These are phyloP conservation scores for Bombyx mandarina DNA, from an alignment of 1,140 invertebrate genomes.

Conservation along the genomic window DNA sequence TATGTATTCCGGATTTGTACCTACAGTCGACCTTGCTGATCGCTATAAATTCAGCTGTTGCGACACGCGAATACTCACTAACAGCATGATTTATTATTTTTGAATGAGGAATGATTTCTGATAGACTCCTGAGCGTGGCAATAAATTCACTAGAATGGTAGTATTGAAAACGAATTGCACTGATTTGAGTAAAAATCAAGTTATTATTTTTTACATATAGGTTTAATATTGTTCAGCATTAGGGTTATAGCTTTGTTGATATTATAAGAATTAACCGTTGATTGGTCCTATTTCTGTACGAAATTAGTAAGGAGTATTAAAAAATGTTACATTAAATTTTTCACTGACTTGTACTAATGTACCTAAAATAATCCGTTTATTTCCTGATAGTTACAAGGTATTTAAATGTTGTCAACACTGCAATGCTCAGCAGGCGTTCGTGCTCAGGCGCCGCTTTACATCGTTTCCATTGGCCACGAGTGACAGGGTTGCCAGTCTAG, in stretches of 20 bases:
- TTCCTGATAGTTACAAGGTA: too few species aligned
- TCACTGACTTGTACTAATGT: too few species aligned
- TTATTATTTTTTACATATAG: too few species aligned
- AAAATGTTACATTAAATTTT: too few species aligned
- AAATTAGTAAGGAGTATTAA: too few species aligned
- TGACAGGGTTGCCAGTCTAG: constrained; percentile 54
- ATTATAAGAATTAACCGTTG: too few species aligned
- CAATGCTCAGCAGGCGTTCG: constrained; percentile 46
- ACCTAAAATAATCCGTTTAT: too few species aligned
- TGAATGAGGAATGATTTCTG: constrained; percentile 32
- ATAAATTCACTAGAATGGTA: constrained; percentile 22
- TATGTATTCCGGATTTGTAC: constrained; percentile 14
- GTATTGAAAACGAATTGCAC: constrained; percentile 2
- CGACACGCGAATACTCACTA: constrained; percentile 60
- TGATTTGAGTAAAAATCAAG: too few species aligned
- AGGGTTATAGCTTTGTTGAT: too few species aligned
- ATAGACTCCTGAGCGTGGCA: constrained; percentile 13
- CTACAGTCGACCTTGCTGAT: constrained; percentile 43
- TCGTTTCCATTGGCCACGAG: constrained; percentile 49
- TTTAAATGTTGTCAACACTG: constrained; percentile 25
- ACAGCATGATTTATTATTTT: constrained; percentile 46
- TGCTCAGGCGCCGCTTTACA: constrained; percentile 58
- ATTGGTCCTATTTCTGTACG: too few species aligned
- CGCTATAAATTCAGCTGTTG: constrained; percentile 47
- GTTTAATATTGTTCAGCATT: too few species aligned